Conservation (phyloP, 1,140 invertebrate genomes). For the Polyergus mexicanus region DNA sequence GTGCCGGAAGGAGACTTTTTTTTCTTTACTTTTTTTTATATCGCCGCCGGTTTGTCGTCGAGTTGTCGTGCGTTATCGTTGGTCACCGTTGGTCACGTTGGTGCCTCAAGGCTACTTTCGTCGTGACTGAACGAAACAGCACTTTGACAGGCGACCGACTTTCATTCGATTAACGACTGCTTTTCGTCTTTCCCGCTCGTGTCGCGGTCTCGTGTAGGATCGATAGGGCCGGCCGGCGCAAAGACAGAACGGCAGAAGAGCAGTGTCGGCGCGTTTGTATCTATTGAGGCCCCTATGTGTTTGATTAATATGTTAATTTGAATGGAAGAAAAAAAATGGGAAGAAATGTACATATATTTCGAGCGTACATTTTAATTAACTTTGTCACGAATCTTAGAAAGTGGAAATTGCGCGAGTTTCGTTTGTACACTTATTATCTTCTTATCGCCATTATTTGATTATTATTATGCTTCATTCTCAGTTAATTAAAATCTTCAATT, state of each 20-base stretch:
- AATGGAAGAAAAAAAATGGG: background rate
- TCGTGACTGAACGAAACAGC: slow-evolving; percentile 10
- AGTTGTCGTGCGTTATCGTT: background rate
- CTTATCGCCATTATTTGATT: background rate
- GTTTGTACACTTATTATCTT: background rate
- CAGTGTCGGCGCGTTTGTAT: slow-evolving; percentile 49
- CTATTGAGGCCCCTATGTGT: slow-evolving; percentile 28
- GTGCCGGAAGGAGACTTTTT: slow-evolving; percentile 3
- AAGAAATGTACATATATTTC: background rate
- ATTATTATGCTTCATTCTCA: background rate
- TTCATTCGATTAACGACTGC: slow-evolving; percentile 35
- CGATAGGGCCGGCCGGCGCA: slow-evolving; percentile 35
- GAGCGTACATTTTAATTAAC: slow-evolving; percentile 10
- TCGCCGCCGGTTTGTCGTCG: background rate
- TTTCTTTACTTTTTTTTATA: background rate
- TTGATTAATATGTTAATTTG: background rate
- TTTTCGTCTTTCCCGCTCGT: slow-evolving; percentile 51
- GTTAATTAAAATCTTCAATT: background rate
- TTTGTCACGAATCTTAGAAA: background rate
- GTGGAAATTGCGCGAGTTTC: background rate
- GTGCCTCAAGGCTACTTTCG: background rate
- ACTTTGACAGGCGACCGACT: slow-evolving; percentile 48
- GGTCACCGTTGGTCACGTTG: slow-evolving; percentile 20
- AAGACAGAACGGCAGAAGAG: background rate
- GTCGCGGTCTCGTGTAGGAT: slow-evolving; percentile 38